Base-by-base conservation (phyloP, 2,113 vertebrate species). In the Hiodon tergisus region DNA sequence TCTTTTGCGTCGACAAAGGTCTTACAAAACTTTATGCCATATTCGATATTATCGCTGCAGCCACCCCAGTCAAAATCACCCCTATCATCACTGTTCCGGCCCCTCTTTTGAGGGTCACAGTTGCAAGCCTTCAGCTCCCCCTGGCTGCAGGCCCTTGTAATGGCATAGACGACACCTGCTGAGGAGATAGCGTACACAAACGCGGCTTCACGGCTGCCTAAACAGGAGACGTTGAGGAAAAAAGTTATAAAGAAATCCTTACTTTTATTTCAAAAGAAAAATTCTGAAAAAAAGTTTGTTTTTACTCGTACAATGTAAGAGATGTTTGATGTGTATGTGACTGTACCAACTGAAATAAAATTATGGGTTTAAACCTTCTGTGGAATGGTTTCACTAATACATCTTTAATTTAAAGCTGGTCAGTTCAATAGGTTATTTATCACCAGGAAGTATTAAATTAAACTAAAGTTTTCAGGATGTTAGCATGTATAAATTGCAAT, bases 11-110 rank as follows among this genome's bases (percentile, higher is more conserved):
- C 97, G 81, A 98, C 94, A 2, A 99, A 99, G 74, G 91, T 93
- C 83, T 98, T 98, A 82, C 96, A 95, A 17, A 99, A 99, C 72
- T 93, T 94, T 71, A 98, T 93, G 8, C 96, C 97, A 0, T 98
- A 99, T 89, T 95, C 94, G 83, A 99, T 96, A 81, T 99, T 96
- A 89, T 99, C 97, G 2, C 97, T 99, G 83, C 97, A 99, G 84
- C 97, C 97, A 0, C 96, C 97, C 97, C 97, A 99, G 86, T 98
- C 95, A 17, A 96, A 99, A 78, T 98, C 96, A 67, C 97, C 96
- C 57, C 91, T 88, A 4, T 91, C 91, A 6, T 99, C 96, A 52
- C 81, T 91, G 13, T 88, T 81, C 62, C 93, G 91, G 55, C 96
- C 96, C 0, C 94, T 93, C 83, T 95, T 97, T 54, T 94, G 94